Percentiles rank a stretch among this genome's conserved stretches.
phyloP scores from a whole-genome alignment of 1,140 invertebrate genomes.

The Drosophila virilis region DNA sequence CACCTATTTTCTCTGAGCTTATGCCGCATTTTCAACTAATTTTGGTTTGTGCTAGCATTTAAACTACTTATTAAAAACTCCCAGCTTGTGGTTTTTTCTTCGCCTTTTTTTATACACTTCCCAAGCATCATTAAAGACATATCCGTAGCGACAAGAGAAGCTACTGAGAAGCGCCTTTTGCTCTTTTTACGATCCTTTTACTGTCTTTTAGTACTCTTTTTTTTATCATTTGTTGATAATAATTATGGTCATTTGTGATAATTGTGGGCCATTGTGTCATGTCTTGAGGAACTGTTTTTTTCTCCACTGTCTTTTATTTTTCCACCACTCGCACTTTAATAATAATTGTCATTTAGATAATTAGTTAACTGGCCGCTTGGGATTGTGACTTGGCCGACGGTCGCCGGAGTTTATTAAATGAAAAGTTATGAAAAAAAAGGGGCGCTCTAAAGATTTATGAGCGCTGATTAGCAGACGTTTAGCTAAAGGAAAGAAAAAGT shows the following conservation, averaged over 20 bases:
- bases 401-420: slow-evolving; percentile 74
- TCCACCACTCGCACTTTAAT: slow-evolving; percentile 55
- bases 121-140: slow-evolving; percentile 18
- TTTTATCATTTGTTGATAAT: slow-evolving; percentile 77
- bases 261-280: slow-evolving; percentile 75
- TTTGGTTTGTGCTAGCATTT: slow-evolving; percentile 53
- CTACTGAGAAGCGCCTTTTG: slow-evolving; percentile 14
- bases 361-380: slow-evolving; percentile 51
- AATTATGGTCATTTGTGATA: slow-evolving; percentile 82
- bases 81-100: slow-evolving; percentile 11
- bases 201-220: slow-evolving; percentile 27
- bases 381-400: slow-evolving; percentile 54
- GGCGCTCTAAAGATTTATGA: slow-evolving; percentile 52
- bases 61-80: slow-evolving; percentile 25
- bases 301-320: slow-evolving; percentile 18
- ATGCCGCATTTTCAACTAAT: slow-evolving; percentile 24
- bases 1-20: too few relatives aligned
- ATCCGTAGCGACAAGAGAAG: slow-evolving; percentile 8
- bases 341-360: slow-evolving; percentile 82
- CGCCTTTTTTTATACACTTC: slow-evolving; percentile 20
- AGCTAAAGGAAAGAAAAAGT: slow-evolving; percentile 49
- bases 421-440: slow-evolving; percentile 70
- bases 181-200: slow-evolving; percentile 69
- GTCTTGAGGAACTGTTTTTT: slow-evolving; percentile 42
- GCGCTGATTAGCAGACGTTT: slow-evolving; percentile 57